These are phyloP conservation scores for Achroia grisella DNA, from an alignment of 1,140 invertebrate genomes.

Conservation along the genomic window DNA sequence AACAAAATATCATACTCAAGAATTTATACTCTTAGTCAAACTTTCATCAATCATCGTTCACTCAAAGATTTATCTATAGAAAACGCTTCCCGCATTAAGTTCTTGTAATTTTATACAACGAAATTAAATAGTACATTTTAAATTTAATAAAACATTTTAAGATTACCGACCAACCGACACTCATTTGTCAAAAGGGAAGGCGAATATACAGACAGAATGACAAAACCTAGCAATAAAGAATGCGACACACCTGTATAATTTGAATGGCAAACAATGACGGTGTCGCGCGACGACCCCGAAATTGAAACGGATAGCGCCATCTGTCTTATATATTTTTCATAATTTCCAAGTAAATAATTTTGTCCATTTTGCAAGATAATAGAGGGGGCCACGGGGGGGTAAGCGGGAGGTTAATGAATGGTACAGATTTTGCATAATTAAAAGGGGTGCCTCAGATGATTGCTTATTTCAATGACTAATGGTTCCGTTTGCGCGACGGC, in stretches of 20 bases:
- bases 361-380: slow-evolving; percentile 35
- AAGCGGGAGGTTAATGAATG: slow-evolving; percentile 36
- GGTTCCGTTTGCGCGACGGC: slow-evolving; percentile 9
- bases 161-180: too few relatives aligned
- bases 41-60: too few relatives aligned
- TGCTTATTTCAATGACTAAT: slow-evolving; percentile 63
- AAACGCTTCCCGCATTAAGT: too few relatives aligned
- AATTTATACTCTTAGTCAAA: too few relatives aligned
- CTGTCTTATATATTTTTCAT: slow-evolving; percentile 51
- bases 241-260: slow-evolving; percentile 6
- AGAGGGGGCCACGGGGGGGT: slow-evolving; percentile 11
- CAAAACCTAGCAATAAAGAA: neutral
- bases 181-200: too few relatives aligned
- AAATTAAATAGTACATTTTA: too few relatives aligned
- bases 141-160: too few relatives aligned
- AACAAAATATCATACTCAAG: too few relatives aligned
- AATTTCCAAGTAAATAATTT: slow-evolving; percentile 52
- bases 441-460: slow-evolving; percentile 57
- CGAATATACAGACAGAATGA: too few relatives aligned
- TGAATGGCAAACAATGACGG: slow-evolving; percentile 1
- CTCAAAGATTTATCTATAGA: too few relatives aligned
- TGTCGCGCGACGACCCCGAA: slow-evolving; percentile 1
- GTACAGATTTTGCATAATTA: slow-evolving; percentile 69
- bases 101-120: too few relatives aligned
- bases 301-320: slow-evolving; percentile 58